Conservation (phyloP, 2,888 invertebrate species). For the Parnassius smintheus region DNA sequence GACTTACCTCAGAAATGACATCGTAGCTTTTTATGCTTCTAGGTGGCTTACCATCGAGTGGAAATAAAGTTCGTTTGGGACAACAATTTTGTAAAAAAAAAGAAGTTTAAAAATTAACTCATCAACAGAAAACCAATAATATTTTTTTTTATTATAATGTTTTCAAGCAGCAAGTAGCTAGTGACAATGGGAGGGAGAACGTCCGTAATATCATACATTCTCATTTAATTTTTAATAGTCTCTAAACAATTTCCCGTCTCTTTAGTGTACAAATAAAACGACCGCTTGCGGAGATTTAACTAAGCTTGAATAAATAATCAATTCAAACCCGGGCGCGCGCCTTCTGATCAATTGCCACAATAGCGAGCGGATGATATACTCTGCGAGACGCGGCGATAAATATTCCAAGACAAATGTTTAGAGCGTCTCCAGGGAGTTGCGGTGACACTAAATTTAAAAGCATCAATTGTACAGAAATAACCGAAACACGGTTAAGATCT, state of each 20-base stretch:
- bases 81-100: too few species aligned
- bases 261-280: constrained; percentile 71
- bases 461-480: constrained; percentile 80
- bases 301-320: constrained; percentile 78
- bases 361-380: constrained; percentile 77
- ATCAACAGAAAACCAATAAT: too few species aligned
- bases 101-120: too few species aligned
- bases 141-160: constrained; percentile 8
- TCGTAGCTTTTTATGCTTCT: too few species aligned
- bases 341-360: constrained; percentile 79
- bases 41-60: too few species aligned
- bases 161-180: constrained; percentile 30
- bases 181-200: constrained; percentile 50
- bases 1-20: too few species aligned
- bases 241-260: constrained; percentile 67
- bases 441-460: constrained; percentile 81
- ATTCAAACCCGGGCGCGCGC: constrained; percentile 60
- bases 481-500: constrained; percentile 80
- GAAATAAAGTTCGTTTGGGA: too few species aligned
- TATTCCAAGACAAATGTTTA: constrained; percentile 79
- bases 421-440: constrained; percentile 76
- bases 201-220: constrained; percentile 39
- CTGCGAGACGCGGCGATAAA: constrained; percentile 74
- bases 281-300: constrained; percentile 69
- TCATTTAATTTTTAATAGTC: constrained; percentile 51